phyloP scores from a whole-genome alignment of 2,113 vertebrate species.

The Odocoileus virginianus region DNA sequence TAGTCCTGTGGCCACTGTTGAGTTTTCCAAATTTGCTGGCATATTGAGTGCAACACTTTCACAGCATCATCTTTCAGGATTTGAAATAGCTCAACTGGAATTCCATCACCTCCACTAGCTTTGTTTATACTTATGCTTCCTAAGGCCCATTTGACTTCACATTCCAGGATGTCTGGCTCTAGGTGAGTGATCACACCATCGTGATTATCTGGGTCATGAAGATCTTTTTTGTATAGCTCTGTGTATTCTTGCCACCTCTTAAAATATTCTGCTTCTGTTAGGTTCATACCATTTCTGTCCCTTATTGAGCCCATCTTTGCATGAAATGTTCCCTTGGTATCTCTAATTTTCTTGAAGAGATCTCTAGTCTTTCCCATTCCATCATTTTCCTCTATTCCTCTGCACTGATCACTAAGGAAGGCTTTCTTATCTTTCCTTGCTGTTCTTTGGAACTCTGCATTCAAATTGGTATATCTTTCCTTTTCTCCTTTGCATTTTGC shows the following conservation, averaged over 20 bases:
- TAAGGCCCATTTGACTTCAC: neutral
- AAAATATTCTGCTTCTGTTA: neutral
- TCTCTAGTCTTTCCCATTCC: neutral
- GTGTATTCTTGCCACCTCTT: neutral
- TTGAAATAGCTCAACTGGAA: neutral
- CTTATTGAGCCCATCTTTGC: neutral
- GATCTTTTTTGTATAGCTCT: neutral
- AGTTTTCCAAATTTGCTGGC: neutral
- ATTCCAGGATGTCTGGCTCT: neutral
- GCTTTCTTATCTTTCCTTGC: neutral
- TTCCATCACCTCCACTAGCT: neutral
- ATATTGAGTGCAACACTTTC: neutral
- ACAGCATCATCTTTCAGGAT: neutral
- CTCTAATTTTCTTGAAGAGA: neutral
- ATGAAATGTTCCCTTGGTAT: neutral
- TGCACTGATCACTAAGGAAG: neutral
- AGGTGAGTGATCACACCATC: neutral
- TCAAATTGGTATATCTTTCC: neutral
- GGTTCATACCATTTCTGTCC: neutral
- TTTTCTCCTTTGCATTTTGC: neutral
- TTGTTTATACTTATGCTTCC: neutral
- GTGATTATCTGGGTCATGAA: neutral
- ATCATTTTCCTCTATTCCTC: neutral
- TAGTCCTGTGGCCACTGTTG: neutral
- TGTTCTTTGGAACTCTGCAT: neutral